Conservation (phyloP, 1,140 invertebrate genomes). For the Heliconius nattereri region DNA sequence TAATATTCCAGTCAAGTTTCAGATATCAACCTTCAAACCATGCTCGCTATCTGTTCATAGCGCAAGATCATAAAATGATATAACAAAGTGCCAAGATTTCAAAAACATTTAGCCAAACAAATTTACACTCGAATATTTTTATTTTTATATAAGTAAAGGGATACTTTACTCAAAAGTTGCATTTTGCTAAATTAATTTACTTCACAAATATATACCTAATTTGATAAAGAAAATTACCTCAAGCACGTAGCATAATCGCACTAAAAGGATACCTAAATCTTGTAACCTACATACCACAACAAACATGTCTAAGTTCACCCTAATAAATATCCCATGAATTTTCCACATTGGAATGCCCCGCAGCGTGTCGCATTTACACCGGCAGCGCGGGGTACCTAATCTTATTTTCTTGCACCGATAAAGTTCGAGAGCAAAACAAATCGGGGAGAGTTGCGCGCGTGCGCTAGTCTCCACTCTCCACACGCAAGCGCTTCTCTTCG, state of each 20-base stretch:
- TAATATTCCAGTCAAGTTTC: conserved; percentile 11
- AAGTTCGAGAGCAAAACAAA: conserved; percentile 72
- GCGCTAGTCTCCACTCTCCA: conserved; percentile 44
- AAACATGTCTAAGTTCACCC: conserved; percentile 39
- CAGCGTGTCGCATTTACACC: conserved; percentile 61
- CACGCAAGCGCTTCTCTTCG: conserved; percentile 62
- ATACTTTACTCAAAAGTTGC: not conserved
- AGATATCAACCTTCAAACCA: conserved; percentile 9
- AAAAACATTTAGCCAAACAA: not conserved
- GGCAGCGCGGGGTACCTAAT: conserved; percentile 51
- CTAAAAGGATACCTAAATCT: conserved; percentile 24
- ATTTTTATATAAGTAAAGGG: not conserved
- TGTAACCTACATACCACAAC: conserved; percentile 43
- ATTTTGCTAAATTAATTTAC: too few species aligned
- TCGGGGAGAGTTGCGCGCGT: conserved; percentile 58
- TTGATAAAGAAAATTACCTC: not conserved
- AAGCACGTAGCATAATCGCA: not conserved
- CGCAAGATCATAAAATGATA: not conserved
- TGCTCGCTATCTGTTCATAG: conserved; percentile 3
- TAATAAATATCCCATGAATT: conserved; percentile 56
- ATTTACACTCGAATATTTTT: not conserved
- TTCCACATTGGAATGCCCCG: conserved; percentile 60
- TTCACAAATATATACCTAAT: too few species aligned
- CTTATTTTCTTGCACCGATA: conserved; percentile 67
- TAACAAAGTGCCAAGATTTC: conserved; percentile 3